Percentiles rank a stretch among this genome's conserved stretches.
phyloP scores from a whole-genome alignment of 2,888 invertebrate genomes.

The Drosophila pseudotalamancana region DNA sequence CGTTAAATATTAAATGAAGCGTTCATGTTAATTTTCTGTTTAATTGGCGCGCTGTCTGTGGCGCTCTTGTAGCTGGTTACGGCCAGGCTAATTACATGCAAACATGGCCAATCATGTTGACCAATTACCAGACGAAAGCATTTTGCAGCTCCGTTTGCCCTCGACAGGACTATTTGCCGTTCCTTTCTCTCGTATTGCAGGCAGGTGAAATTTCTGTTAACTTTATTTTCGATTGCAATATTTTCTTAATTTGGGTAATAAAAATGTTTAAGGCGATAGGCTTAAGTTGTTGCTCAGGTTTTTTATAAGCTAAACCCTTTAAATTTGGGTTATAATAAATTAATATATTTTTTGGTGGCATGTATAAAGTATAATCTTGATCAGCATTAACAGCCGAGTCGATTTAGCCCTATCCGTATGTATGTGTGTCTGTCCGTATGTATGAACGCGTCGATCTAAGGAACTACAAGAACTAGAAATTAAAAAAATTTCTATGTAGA shows the following conservation, averaged over 20 bases:
- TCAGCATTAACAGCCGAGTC: too few species aligned
- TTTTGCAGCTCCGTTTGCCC: conserved; percentile 16
- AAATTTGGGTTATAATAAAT: too few species aligned
- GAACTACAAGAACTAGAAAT: too few species aligned
- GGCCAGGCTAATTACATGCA: conserved; percentile 76
- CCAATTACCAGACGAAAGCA: conserved; percentile 69
- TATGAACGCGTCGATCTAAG: too few species aligned
- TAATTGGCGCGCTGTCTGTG: conserved; percentile 81
- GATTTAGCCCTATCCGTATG: too few species aligned
- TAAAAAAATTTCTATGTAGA: too few species aligned
- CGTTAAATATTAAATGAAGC: conserved; percentile 85
- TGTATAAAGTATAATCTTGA: too few species aligned
- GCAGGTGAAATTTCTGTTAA: conserved; percentile 24
- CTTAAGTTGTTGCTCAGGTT: not conserved
- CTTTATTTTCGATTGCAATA: conserved; percentile 23
- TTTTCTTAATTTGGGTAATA: not conserved
- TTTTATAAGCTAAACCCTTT: too few species aligned
- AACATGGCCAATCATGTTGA: conserved; percentile 76
- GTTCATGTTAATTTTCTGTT: conserved; percentile 85
- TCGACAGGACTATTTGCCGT: not conserved
- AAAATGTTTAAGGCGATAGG: not conserved
- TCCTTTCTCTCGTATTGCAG: not conserved
- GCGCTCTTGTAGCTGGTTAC: conserved; percentile 62
- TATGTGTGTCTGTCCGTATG: too few species aligned
- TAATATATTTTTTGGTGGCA: too few species aligned